Evolutionary conservation across 2,113 vertebrate genomes (phyloP).

Genomic region (Copsychus sechellarum): DNA sequence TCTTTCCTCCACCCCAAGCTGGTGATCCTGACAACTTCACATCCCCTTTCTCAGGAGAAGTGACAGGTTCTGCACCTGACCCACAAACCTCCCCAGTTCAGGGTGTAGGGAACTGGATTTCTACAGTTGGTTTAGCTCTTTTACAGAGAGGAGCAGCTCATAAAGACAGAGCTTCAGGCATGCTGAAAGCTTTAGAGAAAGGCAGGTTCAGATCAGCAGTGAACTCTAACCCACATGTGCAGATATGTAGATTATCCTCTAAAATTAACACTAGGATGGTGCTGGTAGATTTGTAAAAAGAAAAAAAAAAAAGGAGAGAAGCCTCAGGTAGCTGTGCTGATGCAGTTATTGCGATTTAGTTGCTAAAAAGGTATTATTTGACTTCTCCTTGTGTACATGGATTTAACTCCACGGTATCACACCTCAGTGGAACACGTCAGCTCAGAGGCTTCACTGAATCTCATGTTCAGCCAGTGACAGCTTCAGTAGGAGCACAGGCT

Average conservation of each 20-base stretch:
- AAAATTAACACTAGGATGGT: background rate
- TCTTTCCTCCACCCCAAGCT: background rate
- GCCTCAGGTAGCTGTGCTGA: background rate
- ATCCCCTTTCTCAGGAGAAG: background rate
- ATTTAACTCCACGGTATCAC: background rate
- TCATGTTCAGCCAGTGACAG: background rate
- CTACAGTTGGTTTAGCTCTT: background rate
- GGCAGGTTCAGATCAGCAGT: background rate
- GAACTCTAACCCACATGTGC: background rate
- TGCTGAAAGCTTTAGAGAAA: background rate
- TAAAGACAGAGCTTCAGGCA: background rate
- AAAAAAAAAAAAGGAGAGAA: background rate
- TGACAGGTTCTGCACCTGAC: background rate
- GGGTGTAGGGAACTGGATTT: background rate
- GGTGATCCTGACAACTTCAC: background rate
- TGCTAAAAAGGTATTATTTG: background rate
- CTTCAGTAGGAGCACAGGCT: background rate
- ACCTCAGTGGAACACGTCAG: background rate
- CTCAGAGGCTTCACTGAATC: background rate
- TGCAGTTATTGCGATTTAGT: background rate
- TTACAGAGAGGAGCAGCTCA: background rate
- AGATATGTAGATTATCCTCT: background rate
- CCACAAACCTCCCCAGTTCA: background rate
- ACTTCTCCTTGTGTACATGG: background rate
- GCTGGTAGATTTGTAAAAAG: background rate